Evolutionary conservation across 1,140 invertebrate species (phyloP).

Genomic region (Pachyrhynchus sulphureomaculatus): DNA sequence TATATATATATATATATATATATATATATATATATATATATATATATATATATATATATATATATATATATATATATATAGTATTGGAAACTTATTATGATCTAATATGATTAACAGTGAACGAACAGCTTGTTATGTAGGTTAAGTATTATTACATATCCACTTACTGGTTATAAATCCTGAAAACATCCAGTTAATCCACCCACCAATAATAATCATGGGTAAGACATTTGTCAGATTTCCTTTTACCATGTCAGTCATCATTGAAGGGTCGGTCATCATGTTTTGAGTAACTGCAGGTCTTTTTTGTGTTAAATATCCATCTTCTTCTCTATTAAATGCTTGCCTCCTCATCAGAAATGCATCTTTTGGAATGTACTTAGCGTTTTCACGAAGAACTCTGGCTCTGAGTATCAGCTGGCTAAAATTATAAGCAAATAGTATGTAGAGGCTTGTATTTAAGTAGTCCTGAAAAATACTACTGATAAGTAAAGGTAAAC

Average conservation of each 20-base stretch:
- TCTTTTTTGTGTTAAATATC: slow-evolving; percentile 89
- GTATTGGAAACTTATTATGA: too few relatives aligned
- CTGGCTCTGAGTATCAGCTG: slow-evolving; percentile 94
- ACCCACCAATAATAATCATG: slow-evolving; percentile 98
- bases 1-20: too few relatives aligned
- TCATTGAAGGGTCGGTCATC: slow-evolving; percentile 96
- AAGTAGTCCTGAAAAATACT: too few relatives aligned
- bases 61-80: too few relatives aligned
- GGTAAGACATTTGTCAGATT: slow-evolving; percentile 98
- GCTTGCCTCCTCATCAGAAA: slow-evolving; percentile 93
- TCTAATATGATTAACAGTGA: too few relatives aligned
- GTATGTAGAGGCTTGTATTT: too few relatives aligned
- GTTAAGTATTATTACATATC: too few relatives aligned
- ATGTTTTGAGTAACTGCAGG: slow-evolving; percentile 85
- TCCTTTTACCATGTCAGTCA: slow-evolving; percentile 99
- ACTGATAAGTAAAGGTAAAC: too few relatives aligned
- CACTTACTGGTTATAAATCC: slow-evolving; percentile 90
- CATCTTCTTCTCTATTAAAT: slow-evolving; percentile 94
- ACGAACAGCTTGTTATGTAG: too few relatives aligned
- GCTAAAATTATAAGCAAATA: too few relatives aligned
- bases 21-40: too few relatives aligned
- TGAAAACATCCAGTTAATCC: slow-evolving; percentile 99
- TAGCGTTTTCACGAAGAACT: slow-evolving; percentile 93
- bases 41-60: too few relatives aligned
- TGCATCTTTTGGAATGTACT: slow-evolving; percentile 93